phyloP scores from a whole-genome alignment of 2,113 vertebrate genomes.

The Glaucidium brasilianum region DNA sequence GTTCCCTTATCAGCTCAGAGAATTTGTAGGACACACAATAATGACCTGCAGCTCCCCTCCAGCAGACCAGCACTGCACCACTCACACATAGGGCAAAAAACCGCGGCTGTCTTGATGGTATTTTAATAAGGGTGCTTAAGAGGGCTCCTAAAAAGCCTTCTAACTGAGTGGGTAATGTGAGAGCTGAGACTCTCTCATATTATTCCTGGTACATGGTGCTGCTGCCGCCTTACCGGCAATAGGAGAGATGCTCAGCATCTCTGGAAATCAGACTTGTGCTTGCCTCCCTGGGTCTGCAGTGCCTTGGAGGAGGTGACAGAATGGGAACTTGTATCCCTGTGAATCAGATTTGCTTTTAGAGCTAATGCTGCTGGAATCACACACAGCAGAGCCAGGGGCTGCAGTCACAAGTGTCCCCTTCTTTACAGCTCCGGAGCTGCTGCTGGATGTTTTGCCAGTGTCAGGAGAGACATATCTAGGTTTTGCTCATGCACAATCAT shows the following conservation, averaged over 20 bases:
- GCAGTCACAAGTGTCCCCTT: accelerated
- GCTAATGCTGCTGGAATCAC: background rate
- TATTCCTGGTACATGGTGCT: background rate
- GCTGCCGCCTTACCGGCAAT: accelerated
- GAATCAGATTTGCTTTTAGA: background rate
- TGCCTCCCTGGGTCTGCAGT: background rate
- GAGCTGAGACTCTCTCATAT: background rate
- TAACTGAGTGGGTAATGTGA: background rate
- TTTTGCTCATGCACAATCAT: background rate
- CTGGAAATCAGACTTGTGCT: background rate
- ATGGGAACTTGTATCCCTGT: background rate
- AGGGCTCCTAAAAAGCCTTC: background rate
- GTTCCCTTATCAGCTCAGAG: background rate
- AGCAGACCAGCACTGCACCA: background rate
- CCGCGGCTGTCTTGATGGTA: background rate
- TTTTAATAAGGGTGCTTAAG: background rate
- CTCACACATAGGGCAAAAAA: background rate
- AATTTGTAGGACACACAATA: slow-evolving; percentile 29
- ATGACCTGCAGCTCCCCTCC: slow-evolving; percentile 40
- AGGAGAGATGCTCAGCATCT: background rate
- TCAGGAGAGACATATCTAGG: background rate
- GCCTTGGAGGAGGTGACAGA: background rate
- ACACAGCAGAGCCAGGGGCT: background rate
- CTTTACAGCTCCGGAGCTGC: background rate
- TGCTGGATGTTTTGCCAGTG: background rate